These are phyloP conservation scores for Pygoscelis antarcticus DNA, from an alignment of 2,113 vertebrate species.

Conservation along the genomic window DNA sequence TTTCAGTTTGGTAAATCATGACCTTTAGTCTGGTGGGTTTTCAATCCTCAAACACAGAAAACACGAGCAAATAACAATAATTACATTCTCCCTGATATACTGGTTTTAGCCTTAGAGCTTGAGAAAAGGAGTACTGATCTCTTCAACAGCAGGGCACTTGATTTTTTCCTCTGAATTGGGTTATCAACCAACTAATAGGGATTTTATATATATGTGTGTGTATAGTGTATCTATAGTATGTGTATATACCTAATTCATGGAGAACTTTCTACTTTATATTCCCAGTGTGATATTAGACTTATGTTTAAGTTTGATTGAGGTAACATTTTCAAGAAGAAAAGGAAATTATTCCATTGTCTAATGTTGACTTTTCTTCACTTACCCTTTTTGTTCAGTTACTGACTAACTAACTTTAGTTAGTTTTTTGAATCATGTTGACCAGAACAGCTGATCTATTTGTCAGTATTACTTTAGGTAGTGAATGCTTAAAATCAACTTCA, in stretches of 20 bases:
- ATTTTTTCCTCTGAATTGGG: not conserved
- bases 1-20: not conserved
- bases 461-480: not conserved
- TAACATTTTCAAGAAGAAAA: not conserved
- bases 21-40: not conserved
- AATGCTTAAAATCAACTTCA: not conserved
- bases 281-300: not conserved
- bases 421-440: not conserved
- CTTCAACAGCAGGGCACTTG: not conserved
- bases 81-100: not conserved
- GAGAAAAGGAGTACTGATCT: not conserved
- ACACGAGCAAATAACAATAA: not conserved
- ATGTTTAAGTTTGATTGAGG: not conserved
- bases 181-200: not conserved
- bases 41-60: not conserved
- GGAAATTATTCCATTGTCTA: not conserved
- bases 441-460: not conserved
- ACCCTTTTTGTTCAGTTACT: not conserved
- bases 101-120: not conserved
- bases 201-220: not conserved
- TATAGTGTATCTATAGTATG: not conserved
- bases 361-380: not conserved
- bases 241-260: not conserved
- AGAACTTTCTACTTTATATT: not conserved
- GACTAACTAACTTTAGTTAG: not conserved